Percentiles rank a stretch among this genome's conserved stretches.
Evolutionary conservation across 2,113 vertebrate species (phyloP).

Genomic region (Herpetotheres cachinnans): DNA sequence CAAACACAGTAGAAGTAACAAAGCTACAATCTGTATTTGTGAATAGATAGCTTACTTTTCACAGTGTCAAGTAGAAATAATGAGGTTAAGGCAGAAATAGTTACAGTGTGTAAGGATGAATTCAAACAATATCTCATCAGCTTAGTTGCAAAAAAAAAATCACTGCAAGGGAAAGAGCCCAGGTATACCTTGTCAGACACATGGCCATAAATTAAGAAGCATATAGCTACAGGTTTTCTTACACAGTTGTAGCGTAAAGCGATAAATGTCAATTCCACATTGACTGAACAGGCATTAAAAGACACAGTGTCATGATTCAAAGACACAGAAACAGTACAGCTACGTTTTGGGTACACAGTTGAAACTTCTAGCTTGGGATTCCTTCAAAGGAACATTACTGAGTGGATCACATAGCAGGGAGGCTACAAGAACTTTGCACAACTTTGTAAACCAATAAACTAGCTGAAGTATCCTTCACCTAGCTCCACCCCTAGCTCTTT

Average conservation of each 20-base stretch:
- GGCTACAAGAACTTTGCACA: neutral
- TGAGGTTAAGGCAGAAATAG: neutral
- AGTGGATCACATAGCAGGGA: neutral
- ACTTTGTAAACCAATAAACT: neutral
- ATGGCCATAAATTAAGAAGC: neutral
- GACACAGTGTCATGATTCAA: neutral
- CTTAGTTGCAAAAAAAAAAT: neutral
- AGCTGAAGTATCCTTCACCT: neutral
- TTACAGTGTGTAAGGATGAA: neutral
- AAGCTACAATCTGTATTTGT: neutral
- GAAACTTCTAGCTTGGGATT: neutral
- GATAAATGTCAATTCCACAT: neutral
- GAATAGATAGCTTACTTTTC: neutral
- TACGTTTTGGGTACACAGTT: neutral
- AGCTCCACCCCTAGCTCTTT: neutral
- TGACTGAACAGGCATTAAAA: neutral
- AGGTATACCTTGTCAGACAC: neutral
- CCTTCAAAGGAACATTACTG: neutral
- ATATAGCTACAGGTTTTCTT: neutral
- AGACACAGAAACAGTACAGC: neutral
- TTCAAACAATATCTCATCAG: neutral
- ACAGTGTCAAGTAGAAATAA: neutral
- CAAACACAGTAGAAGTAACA: neutral
- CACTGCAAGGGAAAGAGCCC: neutral
- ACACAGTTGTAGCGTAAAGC: neutral